phyloP scores from a whole-genome alignment of 2,113 vertebrate genomes.

The Urocitellus parryii region DNA sequence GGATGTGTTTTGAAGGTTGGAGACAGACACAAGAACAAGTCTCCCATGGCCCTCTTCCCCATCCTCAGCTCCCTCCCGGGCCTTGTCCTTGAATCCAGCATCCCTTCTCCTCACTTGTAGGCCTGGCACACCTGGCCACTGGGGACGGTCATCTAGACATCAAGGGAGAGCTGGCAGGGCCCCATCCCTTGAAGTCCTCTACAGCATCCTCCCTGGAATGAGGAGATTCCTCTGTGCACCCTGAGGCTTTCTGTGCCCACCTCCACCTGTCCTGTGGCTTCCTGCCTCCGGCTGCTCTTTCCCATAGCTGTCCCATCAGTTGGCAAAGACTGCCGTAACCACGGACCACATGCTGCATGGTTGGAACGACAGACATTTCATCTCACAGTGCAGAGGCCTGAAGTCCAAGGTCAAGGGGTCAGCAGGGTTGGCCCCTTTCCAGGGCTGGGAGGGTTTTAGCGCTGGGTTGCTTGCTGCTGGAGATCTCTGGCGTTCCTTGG shows the following conservation, averaged over 20 bases:
- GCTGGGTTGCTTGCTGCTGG: not conserved
- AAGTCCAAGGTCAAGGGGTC: not conserved
- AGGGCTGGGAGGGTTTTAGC: not conserved
- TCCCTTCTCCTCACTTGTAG: too few relatives aligned
- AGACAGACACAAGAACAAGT: not conserved
- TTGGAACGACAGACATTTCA: not conserved
- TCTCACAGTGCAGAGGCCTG: not conserved
- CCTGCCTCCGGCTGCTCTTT: rapidly evolving
- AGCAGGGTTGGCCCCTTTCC: rapidly evolving
- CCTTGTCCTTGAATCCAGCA: not conserved
- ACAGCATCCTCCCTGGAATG: not conserved
- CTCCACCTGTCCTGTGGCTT: rapidly evolving
- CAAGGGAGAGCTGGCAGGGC: not conserved
- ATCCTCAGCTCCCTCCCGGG: not conserved
- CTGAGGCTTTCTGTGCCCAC: rapidly evolving
- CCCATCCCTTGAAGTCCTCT: rapidly evolving
- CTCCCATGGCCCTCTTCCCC: rapidly evolving
- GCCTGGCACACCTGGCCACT: not conserved
- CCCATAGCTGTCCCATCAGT: rapidly evolving
- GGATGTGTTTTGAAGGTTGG: too few relatives aligned
- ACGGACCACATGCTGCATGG: too few relatives aligned
- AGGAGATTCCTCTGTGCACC: rapidly evolving
- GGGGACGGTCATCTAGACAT: not conserved
- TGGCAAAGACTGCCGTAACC: rapidly evolving
- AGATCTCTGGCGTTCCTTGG: not conserved